Base-by-base conservation (phyloP, 2,888 invertebrate genomes). In the Eupithecia pulchellata region DNA sequence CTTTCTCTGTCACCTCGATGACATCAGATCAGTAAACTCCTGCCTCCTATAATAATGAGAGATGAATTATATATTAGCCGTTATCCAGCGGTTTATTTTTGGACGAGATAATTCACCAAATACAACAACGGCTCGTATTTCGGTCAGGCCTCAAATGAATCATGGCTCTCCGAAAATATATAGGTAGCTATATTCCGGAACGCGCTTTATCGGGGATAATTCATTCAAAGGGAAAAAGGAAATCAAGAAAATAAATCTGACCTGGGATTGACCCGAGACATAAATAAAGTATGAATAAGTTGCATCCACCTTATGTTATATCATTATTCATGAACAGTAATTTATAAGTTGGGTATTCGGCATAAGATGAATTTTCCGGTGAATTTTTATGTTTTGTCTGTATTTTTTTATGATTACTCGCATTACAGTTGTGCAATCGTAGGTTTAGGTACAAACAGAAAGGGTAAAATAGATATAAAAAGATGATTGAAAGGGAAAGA, bases 1-100 rank as follows among this genome's bases (percentile, higher is more conserved):
- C 84, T 85, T 81, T 85, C 79, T 80, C 79, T 84, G 85, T 84
- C 85, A 84, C 79, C 84, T 81, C 84, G 82, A 85, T 86, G 82
- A 86, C 88, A 88, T 88, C 85, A 87, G 82, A 84, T 81, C 80
- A 81, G 81, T 79, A 78, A 79, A 78, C 75, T 80, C 78, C 78
- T 76, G 75, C 61, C 80, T 79, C 81, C 78, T 80, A 81, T 82
- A 81, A 83, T 82, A 83, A 79, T 72, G 77, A 75, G 75, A 83
- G 81, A 84, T 84, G 81, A 84, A 85, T 85, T 81, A 82, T 81
- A 82, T 78, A 80, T 75, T 25, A 34, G 30, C 32, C 58, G 9
- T 30, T n/a, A 30, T 58, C 47, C 79, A 64, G 65, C 72, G 68
- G 58, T 73, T 73, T 75, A 73, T 78, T 74, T 74, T 75, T 62